These are phyloP conservation scores for Galemys pyrenaicus DNA, from an alignment of 2,113 vertebrate genomes.

Conservation along the genomic window DNA sequence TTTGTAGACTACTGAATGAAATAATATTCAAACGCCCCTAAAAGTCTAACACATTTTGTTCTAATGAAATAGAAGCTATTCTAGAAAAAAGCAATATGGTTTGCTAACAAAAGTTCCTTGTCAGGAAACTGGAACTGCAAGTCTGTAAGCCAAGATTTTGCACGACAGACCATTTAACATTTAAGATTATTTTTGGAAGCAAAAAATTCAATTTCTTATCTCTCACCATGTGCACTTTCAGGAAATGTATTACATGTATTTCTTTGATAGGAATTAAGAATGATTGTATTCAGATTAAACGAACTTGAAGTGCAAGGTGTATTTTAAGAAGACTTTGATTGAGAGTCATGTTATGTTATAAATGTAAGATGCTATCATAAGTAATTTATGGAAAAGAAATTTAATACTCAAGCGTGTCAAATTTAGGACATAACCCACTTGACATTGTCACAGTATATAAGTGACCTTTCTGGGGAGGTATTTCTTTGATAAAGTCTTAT, in stretches of 20 bases:
- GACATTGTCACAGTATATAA: constrained; percentile 62
- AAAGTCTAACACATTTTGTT: not conserved
- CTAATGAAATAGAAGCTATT: constrained; percentile 7
- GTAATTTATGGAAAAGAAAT: constrained; percentile 66
- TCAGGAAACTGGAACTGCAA: not conserved
- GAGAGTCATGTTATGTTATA: constrained; percentile 15
- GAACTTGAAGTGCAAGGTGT: constrained; percentile 49
- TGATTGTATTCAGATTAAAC: constrained; percentile 50
- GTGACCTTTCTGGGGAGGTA: constrained; percentile 49
- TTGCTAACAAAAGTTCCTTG: constrained; percentile 17
- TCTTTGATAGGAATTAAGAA: constrained; percentile 52
- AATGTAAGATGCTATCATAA: constrained; percentile 38
- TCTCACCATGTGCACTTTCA: not conserved
- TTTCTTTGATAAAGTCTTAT: constrained; percentile 51
- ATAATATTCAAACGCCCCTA: not conserved
- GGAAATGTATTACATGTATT: constrained; percentile 31
- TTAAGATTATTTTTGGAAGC: constrained; percentile 40
- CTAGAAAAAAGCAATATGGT: constrained; percentile 6
- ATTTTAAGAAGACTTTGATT: constrained; percentile 59
- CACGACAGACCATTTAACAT: not conserved
- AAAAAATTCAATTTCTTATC: constrained; percentile 24
- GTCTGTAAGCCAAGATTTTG: constrained; percentile 1
- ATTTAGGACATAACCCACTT: constrained; percentile 48
- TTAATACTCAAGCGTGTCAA: constrained; percentile 59
- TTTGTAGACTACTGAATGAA: not conserved